phyloP scores from a whole-genome alignment of 2,113 vertebrate genomes.

The Empidonax alnorum region DNA sequence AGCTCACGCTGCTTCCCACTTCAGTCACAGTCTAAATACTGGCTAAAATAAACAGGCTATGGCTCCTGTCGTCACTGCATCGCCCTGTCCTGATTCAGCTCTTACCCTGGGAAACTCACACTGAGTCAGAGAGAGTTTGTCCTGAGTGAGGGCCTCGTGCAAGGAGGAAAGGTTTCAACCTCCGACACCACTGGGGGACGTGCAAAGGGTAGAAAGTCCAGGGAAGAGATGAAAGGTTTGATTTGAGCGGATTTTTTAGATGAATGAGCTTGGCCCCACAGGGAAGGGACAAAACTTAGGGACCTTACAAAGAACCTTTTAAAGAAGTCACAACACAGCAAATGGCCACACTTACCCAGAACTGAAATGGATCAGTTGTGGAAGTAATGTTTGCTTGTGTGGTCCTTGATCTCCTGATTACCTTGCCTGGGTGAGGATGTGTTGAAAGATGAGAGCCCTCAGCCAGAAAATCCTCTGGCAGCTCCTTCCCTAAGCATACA shows the following conservation, averaged over 20 bases:
- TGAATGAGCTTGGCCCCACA: not conserved
- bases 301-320: not conserved
- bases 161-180: not conserved
- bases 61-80: not conserved
- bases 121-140: not conserved
- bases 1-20: not conserved
- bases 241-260: not conserved
- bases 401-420: not conserved
- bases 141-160: rapidly evolving
- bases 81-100: not conserved
- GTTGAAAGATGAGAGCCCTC: not conserved
- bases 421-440: not conserved
- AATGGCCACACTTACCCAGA: not conserved
- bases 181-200: not conserved
- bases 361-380: rapidly evolving
- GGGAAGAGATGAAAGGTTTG: not conserved
- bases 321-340: not conserved
- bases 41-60: slow-evolving; percentile 58
- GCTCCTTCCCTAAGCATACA: not conserved
- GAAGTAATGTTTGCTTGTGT: not conserved
- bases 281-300: not conserved
- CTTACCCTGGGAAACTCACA: not conserved
- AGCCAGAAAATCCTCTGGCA: slow-evolving; percentile 35
- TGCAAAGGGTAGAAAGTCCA: not conserved
- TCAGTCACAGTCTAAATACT: not conserved